These are phyloP conservation scores for Anthoscopus minutus DNA, from an alignment of 2,113 vertebrate genomes.

Conservation along the genomic window DNA sequence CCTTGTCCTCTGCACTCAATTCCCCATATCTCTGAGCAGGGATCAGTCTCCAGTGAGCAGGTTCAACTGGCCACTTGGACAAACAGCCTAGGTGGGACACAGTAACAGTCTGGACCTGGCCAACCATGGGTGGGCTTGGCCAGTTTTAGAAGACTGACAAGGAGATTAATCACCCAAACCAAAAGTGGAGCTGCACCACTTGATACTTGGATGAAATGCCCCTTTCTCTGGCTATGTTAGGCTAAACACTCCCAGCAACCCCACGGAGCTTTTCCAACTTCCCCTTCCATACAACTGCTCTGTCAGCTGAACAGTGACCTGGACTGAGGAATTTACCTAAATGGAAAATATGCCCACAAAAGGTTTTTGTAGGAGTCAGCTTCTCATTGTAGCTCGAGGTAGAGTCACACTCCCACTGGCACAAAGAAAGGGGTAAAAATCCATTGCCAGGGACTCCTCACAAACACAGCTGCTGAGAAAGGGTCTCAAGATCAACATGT, in stretches of 20 bases:
- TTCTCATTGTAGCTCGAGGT: neutral
- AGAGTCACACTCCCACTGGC: neutral
- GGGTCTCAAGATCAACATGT: neutral
- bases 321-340: neutral
- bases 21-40: neutral
- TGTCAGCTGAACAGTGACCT: neutral
- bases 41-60: neutral
- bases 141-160: neutral
- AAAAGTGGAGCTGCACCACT: neutral
- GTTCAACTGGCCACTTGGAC: neutral
- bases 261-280: neutral
- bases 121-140: neutral
- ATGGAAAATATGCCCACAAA: neutral
- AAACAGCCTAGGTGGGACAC: neutral
- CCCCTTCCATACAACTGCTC: neutral
- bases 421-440: neutral
- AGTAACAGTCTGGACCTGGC: neutral
- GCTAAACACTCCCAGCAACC: neutral
- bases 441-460: neutral
- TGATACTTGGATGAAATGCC: neutral
- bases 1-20: neutral
- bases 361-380: neutral
- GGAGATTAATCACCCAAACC: neutral
- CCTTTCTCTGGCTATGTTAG: neutral
- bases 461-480: neutral